Evolutionary conservation across 1,140 invertebrate species (phyloP), one percentile per base, ranked within the genome.

Genomic region (Plutomurus gul): DNA sequence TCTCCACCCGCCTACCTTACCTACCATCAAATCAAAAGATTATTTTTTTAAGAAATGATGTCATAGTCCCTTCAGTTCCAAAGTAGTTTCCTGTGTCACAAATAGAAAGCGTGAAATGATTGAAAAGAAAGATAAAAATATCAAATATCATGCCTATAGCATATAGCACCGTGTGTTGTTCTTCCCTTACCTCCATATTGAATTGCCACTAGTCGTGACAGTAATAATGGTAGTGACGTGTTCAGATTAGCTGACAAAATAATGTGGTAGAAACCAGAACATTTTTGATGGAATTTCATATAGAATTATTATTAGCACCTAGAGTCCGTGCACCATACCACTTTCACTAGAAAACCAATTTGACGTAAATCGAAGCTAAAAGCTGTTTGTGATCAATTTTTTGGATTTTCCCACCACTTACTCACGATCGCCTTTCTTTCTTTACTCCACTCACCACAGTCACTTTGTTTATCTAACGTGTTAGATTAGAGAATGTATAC

Each of bases 361-460:
- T 33, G 27, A 30, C 27, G 27, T 65, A 65, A 72, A 72, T 20
- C 18, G 25, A 40, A 72, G n/a, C 70, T 72, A 43, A 72, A 72
- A 72, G 40, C 70, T 72, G 37, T 72, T 72, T 40, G 36, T 22
- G 70, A 27, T 72, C 70, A 72, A 65, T 65, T 65, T 65, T 65
- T 65, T 18, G 11, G 36, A 39, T 43, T 72, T 72, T 25, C 20
- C 36, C 11, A 71, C 40, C 37, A 5, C 70, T 72, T 37, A 27
- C 40, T 72, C 70, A 72, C 70, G 22, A 1, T 43, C n/a, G 40
- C 8, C 40, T 8, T 43, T 43, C n/a, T 43, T 43, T 43, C 8
- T 43, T 8, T n/a, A 10, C 8, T 43, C 40, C 8, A 43, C 40
- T 8, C 8, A 10, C 40, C 40, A 10, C 8, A 10, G 40, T 43